A percentile compares a stretch with the other conserved stretches of the same genome.
Conservation (phyloP, 2,113 vertebrate genomes). For the Tichodroma muraria region DNA sequence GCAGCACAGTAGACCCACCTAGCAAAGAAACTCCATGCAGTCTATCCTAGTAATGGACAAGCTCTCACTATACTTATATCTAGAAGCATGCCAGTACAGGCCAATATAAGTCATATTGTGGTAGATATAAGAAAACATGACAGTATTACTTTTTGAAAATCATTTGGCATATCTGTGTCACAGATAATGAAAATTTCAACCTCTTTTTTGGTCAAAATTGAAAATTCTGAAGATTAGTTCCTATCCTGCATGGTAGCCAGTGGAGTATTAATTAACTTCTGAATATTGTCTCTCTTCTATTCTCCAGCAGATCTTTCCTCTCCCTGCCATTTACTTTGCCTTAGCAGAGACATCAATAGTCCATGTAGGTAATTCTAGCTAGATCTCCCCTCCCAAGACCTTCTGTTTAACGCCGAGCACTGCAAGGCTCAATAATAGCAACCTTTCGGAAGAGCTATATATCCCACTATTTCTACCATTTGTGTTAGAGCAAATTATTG, state of each 20-base stretch:
- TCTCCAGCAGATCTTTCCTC: background rate
- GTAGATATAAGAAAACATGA: background rate
- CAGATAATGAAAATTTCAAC: background rate
- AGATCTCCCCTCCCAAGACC: background rate
- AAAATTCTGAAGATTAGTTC: background rate
- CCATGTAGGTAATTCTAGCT: background rate
- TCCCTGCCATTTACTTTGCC: background rate
- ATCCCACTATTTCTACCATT: background rate
- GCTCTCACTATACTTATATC: background rate
- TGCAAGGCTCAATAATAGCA: background rate
- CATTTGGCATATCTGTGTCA: background rate
- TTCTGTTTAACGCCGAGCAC: background rate
- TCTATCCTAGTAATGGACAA: background rate
- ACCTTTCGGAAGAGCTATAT: background rate
- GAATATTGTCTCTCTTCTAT: background rate
- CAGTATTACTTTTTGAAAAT: background rate
- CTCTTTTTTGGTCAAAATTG: background rate
- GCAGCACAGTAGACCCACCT: background rate
- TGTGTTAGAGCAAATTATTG: background rate
- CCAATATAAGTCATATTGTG: background rate
- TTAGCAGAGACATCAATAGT: background rate
- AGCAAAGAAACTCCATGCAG: background rate
- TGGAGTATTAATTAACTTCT: background rate
- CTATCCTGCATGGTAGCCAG: background rate
- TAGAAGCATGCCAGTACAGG: background rate